Percentiles rank a stretch among this genome's conserved stretches.
Evolutionary conservation across 2,888 invertebrate genomes (phyloP).

Genomic region (Andrena minutula): DNA sequence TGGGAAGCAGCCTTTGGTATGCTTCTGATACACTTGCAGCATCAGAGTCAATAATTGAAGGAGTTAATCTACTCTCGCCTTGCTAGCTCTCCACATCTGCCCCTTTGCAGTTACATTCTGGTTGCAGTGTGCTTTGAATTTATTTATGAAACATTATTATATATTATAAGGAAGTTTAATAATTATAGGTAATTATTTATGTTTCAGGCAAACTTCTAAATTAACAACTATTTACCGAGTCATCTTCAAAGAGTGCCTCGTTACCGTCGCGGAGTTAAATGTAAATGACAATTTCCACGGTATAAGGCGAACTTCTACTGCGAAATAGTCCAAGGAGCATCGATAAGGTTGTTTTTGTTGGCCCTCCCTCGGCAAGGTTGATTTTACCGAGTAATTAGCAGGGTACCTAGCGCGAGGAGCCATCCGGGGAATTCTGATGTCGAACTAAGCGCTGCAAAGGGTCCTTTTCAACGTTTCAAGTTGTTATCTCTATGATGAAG

Average conservation of each 20-base stretch:
- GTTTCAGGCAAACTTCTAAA: too few relatives aligned
- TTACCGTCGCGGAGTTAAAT: background rate
- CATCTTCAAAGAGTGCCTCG: background rate
- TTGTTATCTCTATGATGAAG: slow-evolving; percentile 39
- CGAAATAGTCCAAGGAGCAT: slow-evolving; percentile 27
- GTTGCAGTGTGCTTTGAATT: background rate
- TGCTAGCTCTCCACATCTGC: background rate
- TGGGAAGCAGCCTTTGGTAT: slow-evolving; percentile 51
- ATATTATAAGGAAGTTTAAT: too few relatives aligned
- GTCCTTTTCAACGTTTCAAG: slow-evolving; percentile 25
- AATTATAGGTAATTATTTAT: too few relatives aligned
- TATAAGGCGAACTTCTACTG: background rate
- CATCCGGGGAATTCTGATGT: slow-evolving; percentile 34
- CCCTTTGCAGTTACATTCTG: background rate
- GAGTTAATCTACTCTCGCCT: background rate
- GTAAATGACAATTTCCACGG: background rate
- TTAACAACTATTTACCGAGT: too few relatives aligned
- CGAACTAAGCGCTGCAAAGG: slow-evolving; percentile 38
- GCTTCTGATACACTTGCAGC: slow-evolving; percentile 15
- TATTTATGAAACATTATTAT: background rate
- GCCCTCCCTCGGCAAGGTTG: background rate
- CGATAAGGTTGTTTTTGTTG: slow-evolving; percentile 20
- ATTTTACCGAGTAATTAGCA: slow-evolving; percentile 35
- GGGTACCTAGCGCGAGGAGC: slow-evolving; percentile 1
- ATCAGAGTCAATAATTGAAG: slow-evolving; percentile 41